Evolutionary conservation across 2,113 vertebrate species (phyloP).

Genomic region (Sorex araneus): DNA sequence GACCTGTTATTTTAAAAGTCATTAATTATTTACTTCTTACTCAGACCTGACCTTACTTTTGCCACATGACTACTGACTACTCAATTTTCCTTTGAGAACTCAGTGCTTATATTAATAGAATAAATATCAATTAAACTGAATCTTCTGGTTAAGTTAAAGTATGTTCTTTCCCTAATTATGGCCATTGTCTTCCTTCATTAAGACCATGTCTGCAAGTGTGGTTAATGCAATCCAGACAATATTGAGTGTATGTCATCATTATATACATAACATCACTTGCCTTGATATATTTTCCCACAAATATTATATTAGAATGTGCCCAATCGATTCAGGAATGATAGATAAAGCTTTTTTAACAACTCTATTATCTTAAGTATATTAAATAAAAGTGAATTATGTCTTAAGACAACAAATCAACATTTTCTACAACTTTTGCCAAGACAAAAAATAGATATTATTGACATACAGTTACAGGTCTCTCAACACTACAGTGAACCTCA

Average conservation of each 20-base stretch:
- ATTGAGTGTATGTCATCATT: slow-evolving; percentile 81
- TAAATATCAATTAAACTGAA: slow-evolving; percentile 29
- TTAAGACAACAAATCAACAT: slow-evolving; percentile 72
- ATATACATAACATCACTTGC: slow-evolving; percentile 76
- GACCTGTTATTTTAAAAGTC: too few species aligned
- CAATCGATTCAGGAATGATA: slow-evolving; percentile 65
- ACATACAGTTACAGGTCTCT: neutral
- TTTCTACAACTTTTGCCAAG: slow-evolving; percentile 65
- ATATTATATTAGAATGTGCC: slow-evolving; percentile 9
- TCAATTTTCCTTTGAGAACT: slow-evolving; percentile 44
- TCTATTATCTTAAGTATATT: slow-evolving; percentile 72
- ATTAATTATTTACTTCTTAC: neutral
- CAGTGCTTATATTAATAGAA: slow-evolving; percentile 56
- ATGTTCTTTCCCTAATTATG: slow-evolving; percentile 16
- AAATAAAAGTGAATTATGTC: slow-evolving; percentile 75
- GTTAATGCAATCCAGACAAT: slow-evolving; percentile 67
- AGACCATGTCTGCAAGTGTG: slow-evolving; percentile 64
- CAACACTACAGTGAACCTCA: neutral
- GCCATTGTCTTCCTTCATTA: slow-evolving; percentile 57
- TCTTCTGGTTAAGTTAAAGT: slow-evolving; percentile 44
- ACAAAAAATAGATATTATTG: neutral
- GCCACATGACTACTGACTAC: neutral
- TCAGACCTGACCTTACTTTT: slow-evolving; percentile 47
- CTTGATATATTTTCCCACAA: slow-evolving; percentile 82
- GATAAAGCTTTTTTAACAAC: neutral